Base-by-base conservation (phyloP, 30 jellyfish, hydroid and myxozoan species). In the Chironex yamaguchii region DNA sequence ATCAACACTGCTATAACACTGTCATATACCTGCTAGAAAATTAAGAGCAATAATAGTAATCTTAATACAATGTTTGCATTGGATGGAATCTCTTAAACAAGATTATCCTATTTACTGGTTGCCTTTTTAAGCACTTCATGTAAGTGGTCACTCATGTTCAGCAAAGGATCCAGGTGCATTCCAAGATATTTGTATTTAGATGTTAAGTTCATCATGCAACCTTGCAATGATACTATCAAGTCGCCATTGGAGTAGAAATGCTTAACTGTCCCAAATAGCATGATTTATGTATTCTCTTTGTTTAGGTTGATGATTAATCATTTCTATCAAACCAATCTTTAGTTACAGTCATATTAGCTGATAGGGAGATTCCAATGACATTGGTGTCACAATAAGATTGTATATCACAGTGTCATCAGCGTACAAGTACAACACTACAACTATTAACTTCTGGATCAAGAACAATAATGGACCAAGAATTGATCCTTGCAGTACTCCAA, bases 401-500 rank as follows among this genome's bases (percentile, higher is more conserved):
- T 82, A 82, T 9, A 82, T 67, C 6, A 75, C 88, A 4, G 88
- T 75, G 85, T 85, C 96, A 34, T 73, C 96, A 53, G 96, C 96
- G 62, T 52, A 85, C 65, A 73, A 30, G 42, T 67, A 69, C 21
- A 85, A 76, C 36, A n/a, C 48, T 34, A 84, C 73, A 63, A 78
- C 71, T 42, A 53, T 29, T 12, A 74, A 58, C 29, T 0, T 54
- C 66, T 67, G 96, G 63, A 72, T 67, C 32, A 74, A 17, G 62
- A 74, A 85, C 77, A 85, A 67, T 32, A 85, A 82, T 62, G 90
- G 91, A 35, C 96, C 91, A 25, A 85, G 90, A 49, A 85, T 85
- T 50, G 96, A 85, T 62, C 91, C 96, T 82, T 72, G 91, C 63
- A 90, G 96, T 34, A 85, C 96, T 36, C 91, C 96, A 74, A 31